These are phyloP conservation scores for honey bee (Apis mellifera) DNA, from an alignment of 1,140 invertebrate species.

Conservation along the genomic window DNA sequence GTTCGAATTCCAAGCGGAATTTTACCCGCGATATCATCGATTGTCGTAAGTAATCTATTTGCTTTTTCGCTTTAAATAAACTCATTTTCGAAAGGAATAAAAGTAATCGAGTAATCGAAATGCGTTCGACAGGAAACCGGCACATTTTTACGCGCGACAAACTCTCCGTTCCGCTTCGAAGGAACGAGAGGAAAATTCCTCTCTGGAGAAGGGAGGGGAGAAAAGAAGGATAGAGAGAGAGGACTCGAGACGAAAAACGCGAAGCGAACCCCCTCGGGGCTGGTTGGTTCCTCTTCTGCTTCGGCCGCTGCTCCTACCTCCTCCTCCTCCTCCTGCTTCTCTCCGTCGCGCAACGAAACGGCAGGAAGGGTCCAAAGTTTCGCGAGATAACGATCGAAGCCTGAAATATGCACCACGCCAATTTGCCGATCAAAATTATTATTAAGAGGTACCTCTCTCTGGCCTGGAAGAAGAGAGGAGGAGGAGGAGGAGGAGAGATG, in stretches of 20 bases:
- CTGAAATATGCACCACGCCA: slow-evolving; percentile 78
- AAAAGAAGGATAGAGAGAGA: neutral
- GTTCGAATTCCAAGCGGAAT: too few relatives aligned
- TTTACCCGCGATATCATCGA: too few relatives aligned
- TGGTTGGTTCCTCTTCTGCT: slow-evolving; percentile 20
- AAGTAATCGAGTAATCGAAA: too few relatives aligned
- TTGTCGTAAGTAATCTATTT: too few relatives aligned
- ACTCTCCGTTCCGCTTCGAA: too few relatives aligned
- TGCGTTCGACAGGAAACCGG: too few relatives aligned
- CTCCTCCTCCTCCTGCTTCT: neutral
- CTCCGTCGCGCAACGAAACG: slow-evolving; percentile 49
- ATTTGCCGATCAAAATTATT: slow-evolving; percentile 81
- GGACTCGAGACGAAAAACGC: slow-evolving; percentile 5
- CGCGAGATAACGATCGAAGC: slow-evolving; percentile 78
- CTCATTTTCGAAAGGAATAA: too few relatives aligned
- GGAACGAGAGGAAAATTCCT: neutral
- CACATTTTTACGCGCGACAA: too few relatives aligned
- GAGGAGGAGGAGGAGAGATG: slow-evolving; percentile 22
- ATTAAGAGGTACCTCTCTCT: slow-evolving; percentile 78
- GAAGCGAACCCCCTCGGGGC: slow-evolving; percentile 41
- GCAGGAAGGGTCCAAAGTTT: slow-evolving; percentile 72
- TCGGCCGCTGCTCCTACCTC: too few relatives aligned
- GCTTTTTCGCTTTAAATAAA: too few relatives aligned
- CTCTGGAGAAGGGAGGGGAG: neutral
- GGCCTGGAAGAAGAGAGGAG: slow-evolving; percentile 48